Conservation (phyloP, 2,113 vertebrate species). For the Muntiacus reevesi region DNA sequence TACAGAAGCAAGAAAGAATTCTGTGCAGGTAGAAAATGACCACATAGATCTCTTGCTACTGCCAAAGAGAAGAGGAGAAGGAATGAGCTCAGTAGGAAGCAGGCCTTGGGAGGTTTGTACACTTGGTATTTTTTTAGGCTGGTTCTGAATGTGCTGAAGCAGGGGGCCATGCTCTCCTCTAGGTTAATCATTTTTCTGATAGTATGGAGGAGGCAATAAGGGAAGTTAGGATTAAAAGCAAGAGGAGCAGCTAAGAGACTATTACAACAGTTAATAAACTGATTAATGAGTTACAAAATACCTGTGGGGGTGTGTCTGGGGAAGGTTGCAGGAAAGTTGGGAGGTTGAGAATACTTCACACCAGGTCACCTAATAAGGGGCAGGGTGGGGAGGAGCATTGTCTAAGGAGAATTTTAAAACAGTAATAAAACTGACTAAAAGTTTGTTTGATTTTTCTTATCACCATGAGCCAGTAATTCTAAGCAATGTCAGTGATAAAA, state of each 20-base stretch:
- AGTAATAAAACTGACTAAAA: neutral
- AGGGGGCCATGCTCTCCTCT: neutral
- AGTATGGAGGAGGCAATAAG: neutral
- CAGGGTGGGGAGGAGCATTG: neutral
- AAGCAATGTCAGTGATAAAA: neutral
- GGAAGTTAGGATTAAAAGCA: neutral
- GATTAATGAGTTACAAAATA: conserved; percentile 6
- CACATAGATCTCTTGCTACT: neutral
- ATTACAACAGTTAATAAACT: neutral
- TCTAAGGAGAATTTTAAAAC: neutral
- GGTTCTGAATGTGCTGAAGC: neutral
- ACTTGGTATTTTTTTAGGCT: neutral
- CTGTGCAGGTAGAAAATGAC: neutral
- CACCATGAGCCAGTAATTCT: neutral
- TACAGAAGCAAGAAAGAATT: neutral
- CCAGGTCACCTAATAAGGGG: neutral
- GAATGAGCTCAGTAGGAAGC: neutral
- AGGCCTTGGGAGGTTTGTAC: neutral
- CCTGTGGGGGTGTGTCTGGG: too few relatives aligned
- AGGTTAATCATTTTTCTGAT: neutral
- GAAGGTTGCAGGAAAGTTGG: neutral
- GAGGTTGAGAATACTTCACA: neutral
- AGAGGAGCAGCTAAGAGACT: neutral
- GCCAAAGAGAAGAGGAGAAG: neutral
- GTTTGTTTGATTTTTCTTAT: neutral